Evolutionary conservation across 2,888 invertebrate genomes (phyloP), one percentile per base, ranked within the genome.

Genomic region (Drosophila atripex): DNA sequence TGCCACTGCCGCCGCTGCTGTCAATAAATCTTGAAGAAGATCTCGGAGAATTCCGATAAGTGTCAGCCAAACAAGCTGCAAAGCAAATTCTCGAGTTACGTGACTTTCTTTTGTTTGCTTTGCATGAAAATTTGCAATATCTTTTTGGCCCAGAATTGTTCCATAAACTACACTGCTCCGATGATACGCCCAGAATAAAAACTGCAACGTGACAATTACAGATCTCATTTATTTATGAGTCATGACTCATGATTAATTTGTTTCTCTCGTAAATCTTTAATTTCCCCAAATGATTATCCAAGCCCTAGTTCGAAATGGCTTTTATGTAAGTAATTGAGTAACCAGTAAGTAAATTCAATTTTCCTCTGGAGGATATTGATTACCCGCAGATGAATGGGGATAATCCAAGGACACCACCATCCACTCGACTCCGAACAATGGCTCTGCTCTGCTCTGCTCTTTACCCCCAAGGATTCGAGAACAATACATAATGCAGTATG

Each of bases 1-100:
- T 28, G 28, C 28, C 28, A 28, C 28, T 2, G 28, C 9, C 2
- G 3, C 45, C 18, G 64, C 45, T 30, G 51, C 63, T 80, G 80
- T 73, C 86, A 86, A 86, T 86, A 84, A 80, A 80, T 76, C 73
- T 84, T 65, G 52, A 77, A 53, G 38, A 16, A 76, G 77, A 86
- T 77, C 77, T 71, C 14, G 45, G 30, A 63, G 57, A 11, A 75
- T 77, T 77, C 49, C 38, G 51, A 71, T 38, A 80, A 77, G 28
- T 9, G 28, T 28, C 28, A 28, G 61, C 63, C 60, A 61, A n/a
- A 12, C 35, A 35, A 35, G 39, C 50, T 53, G 54, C 35, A n/a
- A 45, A 32, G 65, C 28, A 41, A 18, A 41, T 41, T 41, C 66
- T 66, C 28, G 38, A 47, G 39, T 53, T 64, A 76, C 63, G 68